Percentiles rank a stretch among this genome's conserved stretches.
phyloP scores from a whole-genome alignment of 2,113 vertebrate species.

The Polyodon spathula region DNA sequence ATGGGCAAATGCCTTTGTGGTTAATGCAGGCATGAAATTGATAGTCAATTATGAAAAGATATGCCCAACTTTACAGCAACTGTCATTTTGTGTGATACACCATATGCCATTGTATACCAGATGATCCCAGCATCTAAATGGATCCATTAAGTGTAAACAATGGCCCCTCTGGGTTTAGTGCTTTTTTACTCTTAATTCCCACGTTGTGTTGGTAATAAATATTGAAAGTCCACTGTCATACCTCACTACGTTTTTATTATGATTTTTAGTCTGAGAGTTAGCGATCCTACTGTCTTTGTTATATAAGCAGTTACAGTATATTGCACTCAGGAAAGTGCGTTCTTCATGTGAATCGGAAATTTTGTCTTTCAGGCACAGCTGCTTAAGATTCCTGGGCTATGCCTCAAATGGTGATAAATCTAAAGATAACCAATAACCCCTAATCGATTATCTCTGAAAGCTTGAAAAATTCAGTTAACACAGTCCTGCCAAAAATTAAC shows the following conservation, averaged over 20 bases:
- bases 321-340: constrained; percentile 13
- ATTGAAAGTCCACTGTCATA: constrained; percentile 18
- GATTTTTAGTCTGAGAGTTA: constrained; percentile 20
- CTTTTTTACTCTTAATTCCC: constrained; percentile 5
- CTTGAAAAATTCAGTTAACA: too few relatives aligned
- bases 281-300: constrained; percentile 9
- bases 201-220: constrained; percentile 30
- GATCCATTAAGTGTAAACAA: constrained; percentile 20
- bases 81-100: not conserved
- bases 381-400: too few relatives aligned
- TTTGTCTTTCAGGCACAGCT: constrained; percentile 26
- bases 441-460: too few relatives aligned
- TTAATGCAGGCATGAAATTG: too few relatives aligned
- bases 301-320: constrained; percentile 11
- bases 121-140: constrained; percentile 22
- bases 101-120: constrained; percentile 12
- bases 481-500: too few relatives aligned
- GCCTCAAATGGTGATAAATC: too few relatives aligned
- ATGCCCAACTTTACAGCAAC: not conserved
- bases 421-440: too few relatives aligned
- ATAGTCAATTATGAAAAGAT: too few relatives aligned
- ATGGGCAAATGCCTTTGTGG: too few relatives aligned
- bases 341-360: constrained; percentile 13
- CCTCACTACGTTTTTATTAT: constrained; percentile 20
- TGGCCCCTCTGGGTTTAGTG: not conserved